A percentile compares a stretch with the other conserved stretches of the same genome.
Evolutionary conservation across 1,140 invertebrate species (phyloP).

Genomic region (Achatina immaculata): DNA sequence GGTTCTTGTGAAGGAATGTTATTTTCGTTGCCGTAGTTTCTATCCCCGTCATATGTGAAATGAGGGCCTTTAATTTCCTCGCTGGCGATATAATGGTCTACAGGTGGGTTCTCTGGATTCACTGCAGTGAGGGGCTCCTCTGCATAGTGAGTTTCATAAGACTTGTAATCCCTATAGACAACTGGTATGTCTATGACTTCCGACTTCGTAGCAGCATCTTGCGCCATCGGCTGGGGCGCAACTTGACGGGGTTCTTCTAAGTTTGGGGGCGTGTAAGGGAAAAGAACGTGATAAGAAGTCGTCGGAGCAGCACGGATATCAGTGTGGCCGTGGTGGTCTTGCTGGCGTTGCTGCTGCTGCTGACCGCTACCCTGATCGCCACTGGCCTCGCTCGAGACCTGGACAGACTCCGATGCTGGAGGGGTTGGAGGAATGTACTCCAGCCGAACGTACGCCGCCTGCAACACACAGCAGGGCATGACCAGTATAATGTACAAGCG

Average conservation of each 20-base stretch:
- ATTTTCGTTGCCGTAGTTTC: not conserved
- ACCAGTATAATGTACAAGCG: not conserved
- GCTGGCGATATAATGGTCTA: slow-evolving; percentile 6
- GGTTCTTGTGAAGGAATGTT: not conserved
- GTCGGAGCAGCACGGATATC: slow-evolving; percentile 13
- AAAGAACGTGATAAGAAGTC: not conserved
- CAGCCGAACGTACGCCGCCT: not conserved
- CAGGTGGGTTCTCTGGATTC: slow-evolving; percentile 19
- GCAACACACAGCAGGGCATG: slow-evolving; percentile 12
- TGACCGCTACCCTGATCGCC: no score
- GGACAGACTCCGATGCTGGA: not conserved
- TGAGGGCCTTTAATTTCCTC: not conserved
- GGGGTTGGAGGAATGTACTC: not conserved
- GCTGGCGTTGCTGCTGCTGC: not conserved
- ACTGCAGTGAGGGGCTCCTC: slow-evolving; percentile 17
- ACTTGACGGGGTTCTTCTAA: not conserved
- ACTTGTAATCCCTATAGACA: slow-evolving; percentile 29
- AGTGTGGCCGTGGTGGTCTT: slow-evolving; percentile 21
- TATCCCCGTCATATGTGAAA: not conserved
- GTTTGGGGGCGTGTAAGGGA: slow-evolving; percentile 14
- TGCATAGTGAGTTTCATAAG: slow-evolving; percentile 15
- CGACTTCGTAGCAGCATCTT: not conserved
- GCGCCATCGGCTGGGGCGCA: not conserved
- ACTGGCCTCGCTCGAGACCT: not conserved
- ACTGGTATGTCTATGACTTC: slow-evolving; percentile 16